Conservation (phyloP, 2,113 vertebrate genomes). For the Felis chaus region DNA sequence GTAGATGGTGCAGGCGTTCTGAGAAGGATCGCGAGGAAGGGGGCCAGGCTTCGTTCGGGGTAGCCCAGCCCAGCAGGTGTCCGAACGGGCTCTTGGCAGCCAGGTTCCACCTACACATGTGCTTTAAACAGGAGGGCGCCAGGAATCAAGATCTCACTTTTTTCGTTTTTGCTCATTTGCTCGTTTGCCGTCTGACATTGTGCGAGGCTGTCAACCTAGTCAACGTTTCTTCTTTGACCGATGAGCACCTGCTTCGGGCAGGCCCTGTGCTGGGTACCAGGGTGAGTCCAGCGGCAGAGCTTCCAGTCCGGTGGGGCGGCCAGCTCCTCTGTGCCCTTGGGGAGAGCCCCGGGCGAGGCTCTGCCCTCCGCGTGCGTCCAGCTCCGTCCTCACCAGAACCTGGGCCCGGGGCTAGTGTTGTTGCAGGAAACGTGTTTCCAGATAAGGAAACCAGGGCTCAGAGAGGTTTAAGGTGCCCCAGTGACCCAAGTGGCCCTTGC, state of each 20-base stretch:
- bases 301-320: neutral
- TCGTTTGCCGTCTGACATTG: accelerated
- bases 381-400: accelerated
- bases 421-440: neutral
- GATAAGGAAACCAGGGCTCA: neutral
- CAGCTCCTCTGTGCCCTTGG: neutral
- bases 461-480: neutral
- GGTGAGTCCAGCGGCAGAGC: neutral
- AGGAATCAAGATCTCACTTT: too few species aligned
- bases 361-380: accelerated
- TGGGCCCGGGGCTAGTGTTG: neutral
- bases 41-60: accelerated
- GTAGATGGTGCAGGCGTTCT: accelerated
- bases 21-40: neutral
- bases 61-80: accelerated
- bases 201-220: accelerated
- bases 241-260: accelerated
- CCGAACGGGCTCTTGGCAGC: accelerated
- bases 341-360: accelerated
- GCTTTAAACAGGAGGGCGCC: neutral
- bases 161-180: neutral
- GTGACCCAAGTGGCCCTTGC: accelerated
- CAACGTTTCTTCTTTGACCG: neutral
- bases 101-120: accelerated
- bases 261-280: neutral